Percentiles rank a stretch among this genome's conserved stretches.
Evolutionary conservation across 2,113 vertebrate species (phyloP).

Genomic region (Telmatochromis sp.): DNA sequence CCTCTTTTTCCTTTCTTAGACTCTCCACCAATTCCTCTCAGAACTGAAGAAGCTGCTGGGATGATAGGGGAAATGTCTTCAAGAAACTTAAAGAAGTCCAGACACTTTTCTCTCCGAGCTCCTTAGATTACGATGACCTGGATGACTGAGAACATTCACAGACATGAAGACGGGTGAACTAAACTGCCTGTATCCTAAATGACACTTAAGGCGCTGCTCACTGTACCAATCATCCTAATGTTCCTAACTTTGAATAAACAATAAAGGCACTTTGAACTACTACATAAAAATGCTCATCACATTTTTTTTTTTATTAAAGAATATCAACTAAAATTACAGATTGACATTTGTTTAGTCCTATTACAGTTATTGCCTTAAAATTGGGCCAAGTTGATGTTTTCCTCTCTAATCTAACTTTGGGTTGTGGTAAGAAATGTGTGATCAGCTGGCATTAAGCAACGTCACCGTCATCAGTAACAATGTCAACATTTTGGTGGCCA

Average conservation of each 20-base stretch:
- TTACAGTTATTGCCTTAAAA: background rate
- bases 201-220: background rate
- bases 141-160: rapidly evolving
- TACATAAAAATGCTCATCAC: background rate
- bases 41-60: background rate
- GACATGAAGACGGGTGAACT: background rate
- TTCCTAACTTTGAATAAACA: background rate
- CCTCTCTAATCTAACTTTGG: background rate
- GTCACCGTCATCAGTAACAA: background rate
- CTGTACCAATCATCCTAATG: background rate
- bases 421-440: background rate
- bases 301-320: too few relatives aligned
- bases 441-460: background rate
- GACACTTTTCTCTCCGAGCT: background rate
- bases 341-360: background rate
- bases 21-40: background rate
- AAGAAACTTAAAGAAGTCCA: background rate
- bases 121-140: background rate
- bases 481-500: background rate
- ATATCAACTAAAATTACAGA: background rate
- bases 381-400: rapidly evolving
- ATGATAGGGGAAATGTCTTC: background rate
- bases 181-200: background rate
- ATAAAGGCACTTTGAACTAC: background rate
- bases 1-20: background rate